phyloP scores from a whole-genome alignment of 2,888 invertebrate genomes.

The Agrochola lota region DNA sequence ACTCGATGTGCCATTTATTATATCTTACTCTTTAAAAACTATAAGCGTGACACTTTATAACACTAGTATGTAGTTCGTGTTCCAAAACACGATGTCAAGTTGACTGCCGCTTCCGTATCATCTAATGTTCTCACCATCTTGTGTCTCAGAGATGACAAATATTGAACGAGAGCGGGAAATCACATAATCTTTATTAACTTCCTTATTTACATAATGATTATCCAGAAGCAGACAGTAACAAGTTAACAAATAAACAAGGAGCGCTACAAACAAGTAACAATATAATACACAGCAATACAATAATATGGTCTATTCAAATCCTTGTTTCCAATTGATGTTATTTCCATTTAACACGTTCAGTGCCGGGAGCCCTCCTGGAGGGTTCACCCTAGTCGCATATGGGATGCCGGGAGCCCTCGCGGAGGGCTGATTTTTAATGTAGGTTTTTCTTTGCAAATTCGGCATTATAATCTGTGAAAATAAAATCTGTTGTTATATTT shows the following conservation, averaged over 20 bases:
- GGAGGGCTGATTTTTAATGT: no score
- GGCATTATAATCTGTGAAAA: no score
- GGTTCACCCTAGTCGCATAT: no score
- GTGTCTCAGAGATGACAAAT: slow-evolving; percentile 13
- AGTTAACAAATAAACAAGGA: background rate
- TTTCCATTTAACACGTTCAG: no score
- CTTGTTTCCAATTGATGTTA: no score
- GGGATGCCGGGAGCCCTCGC: no score
- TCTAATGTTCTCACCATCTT: background rate
- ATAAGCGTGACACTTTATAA: background rate
- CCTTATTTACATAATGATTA: slow-evolving; percentile 20
- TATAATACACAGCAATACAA: background rate
- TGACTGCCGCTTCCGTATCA: slow-evolving; percentile 35
- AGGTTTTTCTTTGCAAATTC: no score
- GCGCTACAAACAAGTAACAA: background rate
- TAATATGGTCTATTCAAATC: no score
- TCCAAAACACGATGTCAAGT: slow-evolving; percentile 34
- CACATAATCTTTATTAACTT: slow-evolving; percentile 12
- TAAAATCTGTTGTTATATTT: no score
- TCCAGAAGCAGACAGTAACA: background rate
- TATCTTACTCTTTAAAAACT: background rate
- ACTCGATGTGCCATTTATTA: background rate
- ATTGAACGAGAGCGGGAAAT: slow-evolving; percentile 25
- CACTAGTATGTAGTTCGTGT: background rate
- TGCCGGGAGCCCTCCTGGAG: no score